phyloP scores from a whole-genome alignment of 2,888 invertebrate species.

The Entomobrya proxima region DNA sequence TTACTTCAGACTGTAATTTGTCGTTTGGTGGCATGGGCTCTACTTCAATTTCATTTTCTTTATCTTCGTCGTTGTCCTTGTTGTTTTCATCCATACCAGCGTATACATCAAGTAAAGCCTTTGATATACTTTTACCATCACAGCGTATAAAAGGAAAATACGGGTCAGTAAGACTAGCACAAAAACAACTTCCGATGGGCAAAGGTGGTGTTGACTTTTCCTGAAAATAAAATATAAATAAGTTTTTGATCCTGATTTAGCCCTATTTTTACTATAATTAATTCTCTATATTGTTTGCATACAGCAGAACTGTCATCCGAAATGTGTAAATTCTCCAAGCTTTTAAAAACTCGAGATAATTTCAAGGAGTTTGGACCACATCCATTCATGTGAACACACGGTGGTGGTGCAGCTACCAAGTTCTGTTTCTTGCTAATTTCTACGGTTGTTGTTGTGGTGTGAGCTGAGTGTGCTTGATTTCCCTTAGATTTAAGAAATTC shows the following conservation, averaged over 20 bases:
- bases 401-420: slow-evolving; percentile 47
- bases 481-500: slow-evolving; percentile 41
- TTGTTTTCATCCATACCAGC: slow-evolving; percentile 43
- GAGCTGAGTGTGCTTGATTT: not conserved
- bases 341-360: slow-evolving; percentile 59
- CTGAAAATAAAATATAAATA: slow-evolving; percentile 8
- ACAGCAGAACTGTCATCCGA: slow-evolving; percentile 37
- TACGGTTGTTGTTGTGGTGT: too few relatives aligned
- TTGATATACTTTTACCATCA: slow-evolving; percentile 86
- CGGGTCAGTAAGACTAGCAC: slow-evolving; percentile 83
- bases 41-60: slow-evolving; percentile 52
- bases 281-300: too few relatives aligned
- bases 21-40: slow-evolving; percentile 4
- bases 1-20: not conserved
- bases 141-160: slow-evolving; percentile 86
- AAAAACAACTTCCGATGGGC: slow-evolving; percentile 28
- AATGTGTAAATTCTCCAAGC: slow-evolving; percentile 60
- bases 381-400: slow-evolving; percentile 67
- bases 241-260: not conserved
- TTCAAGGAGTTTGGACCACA: slow-evolving; percentile 67
- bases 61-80: slow-evolving; percentile 49
- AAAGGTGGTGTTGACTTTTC: slow-evolving; percentile 30
- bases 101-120: slow-evolving; percentile 82
- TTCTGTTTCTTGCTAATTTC: not conserved
- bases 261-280: too few relatives aligned